phyloP scores from a whole-genome alignment of 2,113 vertebrate genomes.

The Holacanthus passer region DNA sequence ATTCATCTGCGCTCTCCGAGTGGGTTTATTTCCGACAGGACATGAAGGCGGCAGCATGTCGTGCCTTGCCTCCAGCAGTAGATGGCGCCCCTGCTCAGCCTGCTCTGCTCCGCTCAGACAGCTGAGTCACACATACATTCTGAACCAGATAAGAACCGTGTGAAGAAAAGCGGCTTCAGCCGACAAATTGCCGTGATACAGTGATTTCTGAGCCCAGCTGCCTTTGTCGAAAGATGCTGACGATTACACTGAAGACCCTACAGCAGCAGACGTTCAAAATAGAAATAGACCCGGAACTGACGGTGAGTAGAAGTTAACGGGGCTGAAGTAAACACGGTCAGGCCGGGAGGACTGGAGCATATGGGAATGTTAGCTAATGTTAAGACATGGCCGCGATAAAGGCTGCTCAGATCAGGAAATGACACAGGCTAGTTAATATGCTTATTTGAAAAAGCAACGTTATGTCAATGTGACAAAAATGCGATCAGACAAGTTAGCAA shows the following conservation, averaged over 20 bases:
- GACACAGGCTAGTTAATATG: accelerated
- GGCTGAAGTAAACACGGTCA: conserved; percentile 71
- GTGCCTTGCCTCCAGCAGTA: conserved; percentile 59
- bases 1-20: neutral
- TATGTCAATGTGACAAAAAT: neutral
- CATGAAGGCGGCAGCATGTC: conserved; percentile 31
- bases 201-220: conserved; percentile 10
- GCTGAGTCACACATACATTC: conserved; percentile 84
- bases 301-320: conserved; percentile 81
- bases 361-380: conserved; percentile 5
- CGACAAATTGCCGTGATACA: conserved; percentile 21
- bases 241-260: conserved; percentile 85
- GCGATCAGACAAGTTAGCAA: neutral
- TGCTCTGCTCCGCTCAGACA: conserved; percentile 67
- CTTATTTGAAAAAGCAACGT: neutral
- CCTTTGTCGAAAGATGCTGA: conserved; percentile 76
- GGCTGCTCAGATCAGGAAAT: neutral
- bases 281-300: conserved; percentile 80
- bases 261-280: conserved; percentile 87
- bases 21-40: conserved; percentile 18
- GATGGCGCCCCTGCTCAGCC: conserved; percentile 71
- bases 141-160: conserved; percentile 47
- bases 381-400: neutral
- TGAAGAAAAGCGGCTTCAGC: conserved; percentile 53
- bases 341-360: conserved; percentile 51